Evolutionary conservation across 2,888 invertebrate species (phyloP).

Genomic region (Osedax frankpressi): DNA sequence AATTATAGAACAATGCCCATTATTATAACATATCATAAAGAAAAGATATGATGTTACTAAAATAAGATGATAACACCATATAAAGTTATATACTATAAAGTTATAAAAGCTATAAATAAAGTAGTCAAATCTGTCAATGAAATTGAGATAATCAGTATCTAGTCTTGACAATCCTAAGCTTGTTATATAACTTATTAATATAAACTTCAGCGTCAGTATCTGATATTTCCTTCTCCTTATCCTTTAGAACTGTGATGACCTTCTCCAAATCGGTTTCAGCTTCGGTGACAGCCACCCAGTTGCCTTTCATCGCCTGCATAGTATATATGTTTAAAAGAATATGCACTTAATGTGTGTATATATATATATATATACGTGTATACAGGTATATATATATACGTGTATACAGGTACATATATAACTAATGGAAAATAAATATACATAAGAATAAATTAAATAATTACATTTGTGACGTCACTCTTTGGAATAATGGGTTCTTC

Average conservation of each 20-base stretch:
- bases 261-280: background rate
- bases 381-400: background rate
- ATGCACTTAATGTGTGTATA: background rate
- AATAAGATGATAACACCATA: too few relatives aligned
- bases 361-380: background rate
- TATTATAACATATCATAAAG: too few relatives aligned
- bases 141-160: too few relatives aligned
- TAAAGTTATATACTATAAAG: too few relatives aligned
- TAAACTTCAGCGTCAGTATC: background rate
- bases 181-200: too few relatives aligned
- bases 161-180: too few relatives aligned
- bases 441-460: background rate
- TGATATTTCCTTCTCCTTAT: background rate
- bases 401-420: background rate
- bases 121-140: too few relatives aligned
- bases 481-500: background rate
- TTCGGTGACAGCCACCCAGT: background rate
- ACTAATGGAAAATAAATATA: background rate
- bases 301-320: background rate
- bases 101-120: too few relatives aligned
- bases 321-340: too few relatives aligned
- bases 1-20: too few relatives aligned
- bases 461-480: background rate
- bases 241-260: background rate
- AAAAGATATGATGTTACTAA: too few relatives aligned